phyloP scores from a whole-genome alignment of 2,888 invertebrate genomes.

The Andrena fulva region DNA sequence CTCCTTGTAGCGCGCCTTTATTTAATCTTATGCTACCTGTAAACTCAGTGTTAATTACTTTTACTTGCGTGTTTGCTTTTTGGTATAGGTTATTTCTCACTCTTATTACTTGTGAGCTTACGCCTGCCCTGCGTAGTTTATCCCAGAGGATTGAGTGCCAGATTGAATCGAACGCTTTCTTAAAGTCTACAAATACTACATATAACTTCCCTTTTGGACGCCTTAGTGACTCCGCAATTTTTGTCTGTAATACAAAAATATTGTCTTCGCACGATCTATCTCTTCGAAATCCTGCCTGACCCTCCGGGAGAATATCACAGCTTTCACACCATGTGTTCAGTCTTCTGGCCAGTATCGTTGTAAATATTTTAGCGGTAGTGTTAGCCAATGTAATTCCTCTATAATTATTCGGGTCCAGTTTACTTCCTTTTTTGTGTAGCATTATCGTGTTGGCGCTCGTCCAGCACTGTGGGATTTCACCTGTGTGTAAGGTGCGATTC shows the following conservation, averaged over 20 bases:
- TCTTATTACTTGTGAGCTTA: background rate
- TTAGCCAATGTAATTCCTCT: background rate
- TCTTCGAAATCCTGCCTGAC: background rate
- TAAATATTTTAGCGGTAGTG: background rate
- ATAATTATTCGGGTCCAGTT: background rate
- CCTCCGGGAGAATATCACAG: background rate
- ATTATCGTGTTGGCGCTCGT: background rate
- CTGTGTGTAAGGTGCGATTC: background rate
- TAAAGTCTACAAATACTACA: too few relatives aligned
- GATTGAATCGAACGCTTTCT: too few relatives aligned
- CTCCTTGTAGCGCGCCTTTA: background rate
- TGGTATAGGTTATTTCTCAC: background rate
- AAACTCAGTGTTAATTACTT: background rate
- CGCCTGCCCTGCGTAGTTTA: background rate
- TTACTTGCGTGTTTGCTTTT: background rate
- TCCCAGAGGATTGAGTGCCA: too few relatives aligned
- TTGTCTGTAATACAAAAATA: too few relatives aligned
- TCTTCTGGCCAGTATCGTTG: background rate
- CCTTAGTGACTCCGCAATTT: too few relatives aligned
- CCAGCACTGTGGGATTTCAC: background rate
- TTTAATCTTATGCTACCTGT: background rate
- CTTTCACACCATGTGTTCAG: background rate
- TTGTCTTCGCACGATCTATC: too few relatives aligned
- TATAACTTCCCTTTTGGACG: too few relatives aligned
- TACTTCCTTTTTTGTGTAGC: background rate